phyloP scores from a whole-genome alignment of 2,888 invertebrate species.

The Lasioglossum leucozonium region DNA sequence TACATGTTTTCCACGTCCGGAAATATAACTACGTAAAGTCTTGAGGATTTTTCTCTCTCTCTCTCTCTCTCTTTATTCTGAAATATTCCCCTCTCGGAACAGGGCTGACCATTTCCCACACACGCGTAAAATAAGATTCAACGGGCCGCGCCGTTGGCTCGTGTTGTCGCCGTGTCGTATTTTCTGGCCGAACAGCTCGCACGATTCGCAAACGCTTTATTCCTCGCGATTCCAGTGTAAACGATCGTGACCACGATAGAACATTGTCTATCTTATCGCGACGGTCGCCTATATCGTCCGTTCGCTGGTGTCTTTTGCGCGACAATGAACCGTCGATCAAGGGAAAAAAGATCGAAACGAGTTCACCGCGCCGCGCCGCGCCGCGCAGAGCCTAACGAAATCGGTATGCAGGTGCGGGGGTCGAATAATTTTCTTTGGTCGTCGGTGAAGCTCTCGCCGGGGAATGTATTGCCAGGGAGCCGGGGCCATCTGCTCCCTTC shows the following conservation, averaged over 20 bases:
- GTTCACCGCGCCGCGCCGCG: no score
- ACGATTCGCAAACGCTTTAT: neutral
- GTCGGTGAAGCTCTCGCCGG: neutral
- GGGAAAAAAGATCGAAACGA: neutral
- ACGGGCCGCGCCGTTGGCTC: neutral
- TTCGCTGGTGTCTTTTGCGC: neutral
- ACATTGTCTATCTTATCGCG: neutral
- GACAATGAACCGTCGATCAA: neutral
- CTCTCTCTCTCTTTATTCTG: neutral
- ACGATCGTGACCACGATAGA: neutral
- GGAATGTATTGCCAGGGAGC: slow-evolving; percentile 48
- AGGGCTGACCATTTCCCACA: neutral
- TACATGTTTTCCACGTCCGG: slow-evolving; percentile 19
- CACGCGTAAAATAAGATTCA: neutral
- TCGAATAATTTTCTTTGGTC: slow-evolving; percentile 56
- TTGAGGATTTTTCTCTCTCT: neutral
- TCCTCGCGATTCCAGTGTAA: neutral
- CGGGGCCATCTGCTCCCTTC: slow-evolving; percentile 16
- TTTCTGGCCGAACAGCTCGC: slow-evolving; percentile 1
- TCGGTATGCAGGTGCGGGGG: slow-evolving; percentile 40
- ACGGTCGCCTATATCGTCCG: neutral
- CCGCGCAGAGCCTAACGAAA: slow-evolving; percentile 56
- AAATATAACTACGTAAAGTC: neutral
- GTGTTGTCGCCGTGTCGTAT: slow-evolving; percentile 2
- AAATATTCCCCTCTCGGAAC: neutral